These are phyloP conservation scores for Meloe dianella DNA, from an alignment of 2,888 invertebrate species.

Conservation along the genomic window DNA sequence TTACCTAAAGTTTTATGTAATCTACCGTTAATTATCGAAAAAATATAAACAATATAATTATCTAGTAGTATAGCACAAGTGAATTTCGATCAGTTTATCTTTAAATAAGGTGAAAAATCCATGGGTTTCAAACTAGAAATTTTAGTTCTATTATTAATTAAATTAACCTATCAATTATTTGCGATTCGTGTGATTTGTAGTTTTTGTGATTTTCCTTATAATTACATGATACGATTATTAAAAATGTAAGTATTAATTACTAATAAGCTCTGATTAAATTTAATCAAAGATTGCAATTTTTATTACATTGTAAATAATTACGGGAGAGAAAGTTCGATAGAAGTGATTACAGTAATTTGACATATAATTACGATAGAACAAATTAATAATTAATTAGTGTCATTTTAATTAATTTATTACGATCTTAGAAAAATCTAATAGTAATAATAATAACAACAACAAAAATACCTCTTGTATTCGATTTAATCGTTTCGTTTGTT, in stretches of 20 bases:
- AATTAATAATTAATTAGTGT: not conserved
- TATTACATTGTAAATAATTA: not conserved
- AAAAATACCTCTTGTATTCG: constrained; percentile 57
- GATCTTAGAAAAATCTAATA: too few species aligned
- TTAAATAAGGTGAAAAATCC: not conserved
- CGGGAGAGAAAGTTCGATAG: not conserved
- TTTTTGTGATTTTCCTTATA: not conserved
- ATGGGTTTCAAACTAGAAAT: too few species aligned
- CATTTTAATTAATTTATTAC: not conserved
- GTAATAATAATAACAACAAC: not conserved
- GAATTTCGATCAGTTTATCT: not conserved
- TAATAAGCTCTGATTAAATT: not conserved
- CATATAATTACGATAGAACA: not conserved
- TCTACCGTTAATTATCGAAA: not conserved
- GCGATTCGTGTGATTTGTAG: not conserved
- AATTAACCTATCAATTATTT: not conserved
- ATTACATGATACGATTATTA: not conserved
- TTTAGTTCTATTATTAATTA: not conserved
- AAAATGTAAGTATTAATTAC: not conserved
- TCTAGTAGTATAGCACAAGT: not conserved
- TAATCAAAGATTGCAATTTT: not conserved
- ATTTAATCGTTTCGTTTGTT: constrained; percentile 47
- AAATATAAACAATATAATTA: not conserved
- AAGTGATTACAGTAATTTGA: not conserved
- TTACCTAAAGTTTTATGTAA: not conserved